These are phyloP conservation scores for Aphelinus atriplicis DNA, from an alignment of 1,140 invertebrate genomes.

Conservation along the genomic window DNA sequence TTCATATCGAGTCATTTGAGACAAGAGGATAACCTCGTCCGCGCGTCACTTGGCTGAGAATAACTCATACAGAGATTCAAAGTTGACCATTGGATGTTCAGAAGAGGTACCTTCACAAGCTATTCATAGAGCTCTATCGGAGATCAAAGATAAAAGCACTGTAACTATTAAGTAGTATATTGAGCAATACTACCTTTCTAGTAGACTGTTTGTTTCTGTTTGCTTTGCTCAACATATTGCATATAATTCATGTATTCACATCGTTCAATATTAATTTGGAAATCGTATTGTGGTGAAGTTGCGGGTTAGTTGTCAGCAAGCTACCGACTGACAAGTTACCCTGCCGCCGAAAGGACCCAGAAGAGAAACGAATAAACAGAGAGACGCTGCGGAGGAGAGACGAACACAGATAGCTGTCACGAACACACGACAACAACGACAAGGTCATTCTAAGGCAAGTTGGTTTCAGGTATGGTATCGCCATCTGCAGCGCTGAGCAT, in stretches of 20 bases:
- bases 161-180: too few species aligned
- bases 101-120: neutral
- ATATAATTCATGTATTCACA: too few species aligned
- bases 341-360: slow-evolving; percentile 2
- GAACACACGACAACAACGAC: slow-evolving; percentile 5
- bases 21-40: slow-evolving; percentile 10
- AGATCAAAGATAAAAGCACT: neutral
- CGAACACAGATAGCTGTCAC: slow-evolving; percentile 17
- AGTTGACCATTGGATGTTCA: neutral
- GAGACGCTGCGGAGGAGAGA: neutral
- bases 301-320: neutral
- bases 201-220: too few species aligned
- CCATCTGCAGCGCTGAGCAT: too few species aligned
- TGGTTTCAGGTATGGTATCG: neutral
- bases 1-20: neutral
- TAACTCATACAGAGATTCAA: neutral
- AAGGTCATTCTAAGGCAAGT: slow-evolving; percentile 21
- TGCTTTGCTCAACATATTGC: too few species aligned
- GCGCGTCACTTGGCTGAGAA: slow-evolving; percentile 4
- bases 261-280: slow-evolving; percentile 22
- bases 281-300: slow-evolving; percentile 15
- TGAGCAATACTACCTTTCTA: too few species aligned
- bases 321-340: slow-evolving; percentile 22
- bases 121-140: slow-evolving; percentile 13
- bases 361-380: slow-evolving; percentile 26